These are phyloP conservation scores for Xenops minutus DNA, from an alignment of 2,797 vertebrate species.

Conservation along the genomic window DNA sequence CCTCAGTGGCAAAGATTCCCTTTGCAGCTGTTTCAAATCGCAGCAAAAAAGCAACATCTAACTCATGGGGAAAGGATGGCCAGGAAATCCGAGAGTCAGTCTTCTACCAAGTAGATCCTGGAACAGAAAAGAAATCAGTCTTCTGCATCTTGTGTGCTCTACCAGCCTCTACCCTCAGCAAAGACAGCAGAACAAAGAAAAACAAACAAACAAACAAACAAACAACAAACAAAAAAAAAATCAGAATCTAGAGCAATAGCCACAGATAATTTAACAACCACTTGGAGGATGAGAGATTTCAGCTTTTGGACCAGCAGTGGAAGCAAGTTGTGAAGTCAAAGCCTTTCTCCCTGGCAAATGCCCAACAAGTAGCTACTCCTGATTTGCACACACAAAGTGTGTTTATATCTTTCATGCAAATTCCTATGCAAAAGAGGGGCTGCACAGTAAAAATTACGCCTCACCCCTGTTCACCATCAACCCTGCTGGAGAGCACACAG, in stretches of 20 bases:
- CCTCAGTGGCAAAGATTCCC: neutral
- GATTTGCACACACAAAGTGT: neutral
- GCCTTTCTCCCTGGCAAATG: neutral
- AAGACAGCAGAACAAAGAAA: neutral
- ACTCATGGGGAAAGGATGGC: neutral
- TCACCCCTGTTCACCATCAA: neutral
- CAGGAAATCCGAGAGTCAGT: neutral
- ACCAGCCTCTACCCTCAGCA: neutral
- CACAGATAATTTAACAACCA: neutral
- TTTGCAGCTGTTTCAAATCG: slow-evolving; percentile 15
- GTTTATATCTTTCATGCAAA: slow-evolving; percentile 29
- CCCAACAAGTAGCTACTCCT: slow-evolving; percentile 23
- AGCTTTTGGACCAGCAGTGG: neutral
- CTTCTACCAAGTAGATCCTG: neutral
- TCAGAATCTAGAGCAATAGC: neutral
- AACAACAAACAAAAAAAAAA: no score
- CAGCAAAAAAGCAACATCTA: slow-evolving; percentile 15
- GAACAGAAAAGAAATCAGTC: neutral
- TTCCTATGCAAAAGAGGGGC: slow-evolving; percentile 35
- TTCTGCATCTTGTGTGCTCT: neutral
- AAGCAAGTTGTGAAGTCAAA: slow-evolving; percentile 13
- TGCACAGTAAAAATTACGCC: neutral
- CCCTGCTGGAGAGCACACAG: neutral
- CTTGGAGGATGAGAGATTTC: neutral
- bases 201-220: no score